Evolutionary conservation across 2,888 invertebrate genomes (phyloP).

Genomic region (Drosophila paranaensis): DNA sequence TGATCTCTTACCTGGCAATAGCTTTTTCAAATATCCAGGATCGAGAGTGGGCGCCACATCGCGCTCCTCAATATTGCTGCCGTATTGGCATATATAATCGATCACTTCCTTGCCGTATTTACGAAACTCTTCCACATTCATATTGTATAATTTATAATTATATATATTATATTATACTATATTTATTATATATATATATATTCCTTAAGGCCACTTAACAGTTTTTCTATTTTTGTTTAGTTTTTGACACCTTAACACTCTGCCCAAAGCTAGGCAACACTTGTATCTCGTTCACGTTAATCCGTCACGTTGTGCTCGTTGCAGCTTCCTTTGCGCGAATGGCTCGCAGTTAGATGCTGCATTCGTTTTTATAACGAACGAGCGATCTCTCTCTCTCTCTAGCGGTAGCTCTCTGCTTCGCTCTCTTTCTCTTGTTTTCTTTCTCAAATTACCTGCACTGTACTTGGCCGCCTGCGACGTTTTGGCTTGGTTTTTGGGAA

Average conservation of each 20-base stretch:
- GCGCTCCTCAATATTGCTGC: constrained; percentile 88
- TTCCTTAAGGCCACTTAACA: constrained; percentile 20
- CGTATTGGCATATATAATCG: constrained; percentile 92
- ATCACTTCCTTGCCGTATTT: constrained; percentile 92
- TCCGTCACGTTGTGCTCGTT: constrained; percentile 52
- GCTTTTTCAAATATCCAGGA: constrained; percentile 90
- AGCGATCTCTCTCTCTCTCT: constrained; percentile 27
- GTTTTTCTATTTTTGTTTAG: too few relatives aligned
- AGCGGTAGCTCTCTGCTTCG: constrained; percentile 9
- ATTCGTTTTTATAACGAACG: constrained; percentile 71
- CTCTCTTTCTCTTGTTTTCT: constrained; percentile 24
- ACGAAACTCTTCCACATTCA: constrained; percentile 92
- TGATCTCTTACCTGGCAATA: constrained; percentile 87
- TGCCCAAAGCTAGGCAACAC: constrained; percentile 19
- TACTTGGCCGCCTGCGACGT: constrained; percentile 23
- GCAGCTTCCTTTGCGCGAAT: constrained; percentile 77
- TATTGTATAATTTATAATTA: constrained; percentile 74
- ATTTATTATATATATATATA: neutral
- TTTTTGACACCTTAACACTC: neutral
- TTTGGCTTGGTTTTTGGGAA: constrained; percentile 53
- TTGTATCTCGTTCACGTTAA: constrained; percentile 14
- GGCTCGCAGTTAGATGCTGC: constrained; percentile 57
- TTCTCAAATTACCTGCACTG: constrained; percentile 46
- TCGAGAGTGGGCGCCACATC: constrained; percentile 91
- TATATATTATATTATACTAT: too few relatives aligned